A percentile compares a stretch with the other conserved stretches of the same genome.
phyloP scores from a whole-genome alignment of 1,140 invertebrate genomes.

The Drosophila tsacasi region DNA sequence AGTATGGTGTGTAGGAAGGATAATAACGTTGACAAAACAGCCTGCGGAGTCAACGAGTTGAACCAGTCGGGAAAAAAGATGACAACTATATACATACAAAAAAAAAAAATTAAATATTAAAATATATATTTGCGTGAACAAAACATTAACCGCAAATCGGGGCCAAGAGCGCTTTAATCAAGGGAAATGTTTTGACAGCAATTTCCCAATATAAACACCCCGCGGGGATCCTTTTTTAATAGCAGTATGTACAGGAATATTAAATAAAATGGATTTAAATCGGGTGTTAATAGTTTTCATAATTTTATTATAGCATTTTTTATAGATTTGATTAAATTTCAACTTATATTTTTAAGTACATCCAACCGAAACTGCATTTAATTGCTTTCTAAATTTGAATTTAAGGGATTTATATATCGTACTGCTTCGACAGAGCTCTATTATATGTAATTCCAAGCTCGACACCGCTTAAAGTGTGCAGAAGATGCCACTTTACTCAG shows the following conservation, averaged over 20 bases:
- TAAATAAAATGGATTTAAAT: neutral
- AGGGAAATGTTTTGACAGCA: slow-evolving; percentile 16
- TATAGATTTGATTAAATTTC: neutral
- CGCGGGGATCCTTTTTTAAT: neutral
- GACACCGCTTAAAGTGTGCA: neutral
- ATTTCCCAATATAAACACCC: slow-evolving; percentile 4
- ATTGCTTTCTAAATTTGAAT: neutral
- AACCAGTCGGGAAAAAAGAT: slow-evolving; percentile 34
- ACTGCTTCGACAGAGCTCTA: neutral
- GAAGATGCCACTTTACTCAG: neutral
- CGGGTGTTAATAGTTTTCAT: neutral
- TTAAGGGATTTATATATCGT: neutral
- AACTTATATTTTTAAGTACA: neutral
- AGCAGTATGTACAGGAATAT: neutral
- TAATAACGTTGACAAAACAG: slow-evolving; percentile 14
- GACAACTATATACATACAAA: neutral
- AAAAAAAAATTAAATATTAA: slow-evolving; percentile 22
- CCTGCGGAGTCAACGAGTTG: slow-evolving; percentile 30
- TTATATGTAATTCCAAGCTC: neutral
- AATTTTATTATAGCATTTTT: neutral
- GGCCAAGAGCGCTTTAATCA: slow-evolving; percentile 25
- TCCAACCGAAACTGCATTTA: neutral
- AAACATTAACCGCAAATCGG: slow-evolving; percentile 23
- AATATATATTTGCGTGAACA: slow-evolving; percentile 17
- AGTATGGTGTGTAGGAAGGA: neutral